A percentile compares a stretch with the other conserved stretches of the same genome.
These are phyloP conservation scores for Papilio dardanus DNA, from an alignment of 1,140 invertebrate species.

Conservation along the genomic window DNA sequence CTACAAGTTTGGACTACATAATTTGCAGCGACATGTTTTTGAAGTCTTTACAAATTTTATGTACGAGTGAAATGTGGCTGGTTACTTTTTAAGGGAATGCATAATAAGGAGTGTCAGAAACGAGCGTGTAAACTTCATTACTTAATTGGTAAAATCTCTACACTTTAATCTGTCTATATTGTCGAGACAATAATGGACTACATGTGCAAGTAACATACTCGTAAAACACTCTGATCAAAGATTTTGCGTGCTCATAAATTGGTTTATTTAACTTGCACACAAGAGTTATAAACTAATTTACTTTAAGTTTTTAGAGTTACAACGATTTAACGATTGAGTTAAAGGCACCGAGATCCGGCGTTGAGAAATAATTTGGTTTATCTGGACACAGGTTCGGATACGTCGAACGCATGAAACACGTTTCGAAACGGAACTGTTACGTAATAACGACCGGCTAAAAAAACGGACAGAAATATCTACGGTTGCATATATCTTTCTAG, in stretches of 20 bases:
- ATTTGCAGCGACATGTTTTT: background rate
- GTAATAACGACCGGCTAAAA: conserved; percentile 44
- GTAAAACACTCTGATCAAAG: background rate
- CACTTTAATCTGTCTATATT: background rate
- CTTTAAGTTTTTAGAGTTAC: conserved; percentile 14
- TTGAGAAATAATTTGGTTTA: conserved; percentile 39
- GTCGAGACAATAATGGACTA: background rate
- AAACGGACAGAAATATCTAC: conserved; percentile 42
- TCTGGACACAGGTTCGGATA: conserved; percentile 23
- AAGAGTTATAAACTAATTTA: background rate
- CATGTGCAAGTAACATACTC: background rate
- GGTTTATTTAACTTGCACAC: background rate
- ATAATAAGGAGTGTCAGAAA: background rate
- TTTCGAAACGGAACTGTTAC: conserved; percentile 47
- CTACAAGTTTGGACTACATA: background rate
- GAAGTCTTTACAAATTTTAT: background rate
- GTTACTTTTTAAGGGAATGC: background rate
- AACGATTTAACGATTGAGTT: conserved; percentile 11
- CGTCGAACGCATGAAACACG: conserved; percentile 41
- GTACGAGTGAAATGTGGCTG: background rate
- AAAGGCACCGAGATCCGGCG: conserved; percentile 41
- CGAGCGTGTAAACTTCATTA: background rate
- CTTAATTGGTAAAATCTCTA: no score
- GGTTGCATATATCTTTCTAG: conserved; percentile 34
- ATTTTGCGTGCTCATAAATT: background rate